Base-by-base conservation (phyloP, 2,797 vertebrate genomes). In the Capromys pilorides region DNA sequence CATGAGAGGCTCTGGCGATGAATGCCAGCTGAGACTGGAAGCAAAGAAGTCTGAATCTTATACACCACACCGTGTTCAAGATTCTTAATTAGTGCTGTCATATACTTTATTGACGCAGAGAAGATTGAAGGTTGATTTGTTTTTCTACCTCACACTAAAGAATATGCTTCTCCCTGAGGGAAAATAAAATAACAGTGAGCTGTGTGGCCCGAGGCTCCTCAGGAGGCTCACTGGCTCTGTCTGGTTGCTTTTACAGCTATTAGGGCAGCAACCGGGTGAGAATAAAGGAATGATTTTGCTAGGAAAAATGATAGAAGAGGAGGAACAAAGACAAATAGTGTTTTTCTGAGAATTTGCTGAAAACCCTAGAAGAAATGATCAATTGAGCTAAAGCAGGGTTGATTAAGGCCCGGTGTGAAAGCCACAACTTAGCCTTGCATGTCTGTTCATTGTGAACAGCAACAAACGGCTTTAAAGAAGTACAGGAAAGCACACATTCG, bases 51-150 rank as follows among this genome's bases (percentile, higher is more conserved):
- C 54, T 61, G 33, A 24, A 61, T 73, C 39, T 39, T 86, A 84
- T 77, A 14, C 45, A 64, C 66, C 36, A 69, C 66, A 95, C 39
- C 88, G 14, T 64, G 49, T 24, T 85, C 51, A 92, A 54, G 5
- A 12, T 88, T 94, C 45, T 82, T 69, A 86, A 61, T 86, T 39
- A 54, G 13, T 89, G 62, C 13, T 92, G 14, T 73, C 36, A 31
- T 41, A n/a, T 39, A 67, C 62, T 84, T 86, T 79, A 86, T 88
- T 90, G 86, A 83, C 41, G 89, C 19, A 78, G 66, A 90, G 7
- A 22, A 57, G 87, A 85, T 59, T 79, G 87, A 91, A 85, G 36
- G 19, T 82, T 24, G 64, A 82, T 88, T 82, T 90, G 19, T 66
- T 91, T 84, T 41, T 77, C 36, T 88, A 79, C 33, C 57, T 67